Evolutionary conservation across 1,140 invertebrate species (phyloP).

Genomic region (Bombus pascuorum): DNA sequence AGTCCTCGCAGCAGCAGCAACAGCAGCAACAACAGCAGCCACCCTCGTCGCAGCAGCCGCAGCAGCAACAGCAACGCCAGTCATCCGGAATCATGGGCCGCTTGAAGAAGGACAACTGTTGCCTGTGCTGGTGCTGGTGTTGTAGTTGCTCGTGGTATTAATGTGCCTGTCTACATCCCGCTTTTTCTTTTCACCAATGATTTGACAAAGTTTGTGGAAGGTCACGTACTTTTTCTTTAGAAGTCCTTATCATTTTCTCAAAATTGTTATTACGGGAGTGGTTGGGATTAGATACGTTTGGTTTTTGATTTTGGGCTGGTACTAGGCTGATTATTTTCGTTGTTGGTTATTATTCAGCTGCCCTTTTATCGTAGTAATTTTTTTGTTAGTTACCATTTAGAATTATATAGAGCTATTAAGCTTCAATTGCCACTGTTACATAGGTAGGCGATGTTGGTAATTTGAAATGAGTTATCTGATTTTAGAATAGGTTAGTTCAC

Average conservation of each 20-base stretch:
- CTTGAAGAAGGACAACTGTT: slow-evolving; percentile 84
- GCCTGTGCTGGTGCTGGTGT: slow-evolving; percentile 88
- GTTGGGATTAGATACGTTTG: too few species aligned
- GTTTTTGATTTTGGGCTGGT: too few species aligned
- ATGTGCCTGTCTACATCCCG: slow-evolving; percentile 67
- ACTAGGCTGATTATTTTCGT: too few species aligned
- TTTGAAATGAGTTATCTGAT: not conserved
- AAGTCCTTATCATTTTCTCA: too few species aligned
- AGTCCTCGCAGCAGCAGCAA: slow-evolving; percentile 71
- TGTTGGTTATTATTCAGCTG: too few species aligned
- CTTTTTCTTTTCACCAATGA: not conserved
- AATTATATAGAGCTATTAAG: not conserved
- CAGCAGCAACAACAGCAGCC: slow-evolving; percentile 65
- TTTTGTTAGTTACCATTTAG: not conserved
- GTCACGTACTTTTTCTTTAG: not conserved
- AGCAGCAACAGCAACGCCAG: slow-evolving; percentile 68
- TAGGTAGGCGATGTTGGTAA: too few species aligned
- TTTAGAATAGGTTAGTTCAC: not conserved
- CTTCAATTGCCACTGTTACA: not conserved
- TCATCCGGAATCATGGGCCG: slow-evolving; percentile 75
- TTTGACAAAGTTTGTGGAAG: not conserved
- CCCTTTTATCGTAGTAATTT: too few species aligned
- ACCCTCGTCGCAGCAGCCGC: slow-evolving; percentile 56
- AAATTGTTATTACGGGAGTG: too few species aligned
- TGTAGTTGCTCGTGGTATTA: slow-evolving; percentile 88